These are phyloP conservation scores for Lordiphosa andalusiaca DNA, from an alignment of 2,888 invertebrate genomes.

Conservation along the genomic window DNA sequence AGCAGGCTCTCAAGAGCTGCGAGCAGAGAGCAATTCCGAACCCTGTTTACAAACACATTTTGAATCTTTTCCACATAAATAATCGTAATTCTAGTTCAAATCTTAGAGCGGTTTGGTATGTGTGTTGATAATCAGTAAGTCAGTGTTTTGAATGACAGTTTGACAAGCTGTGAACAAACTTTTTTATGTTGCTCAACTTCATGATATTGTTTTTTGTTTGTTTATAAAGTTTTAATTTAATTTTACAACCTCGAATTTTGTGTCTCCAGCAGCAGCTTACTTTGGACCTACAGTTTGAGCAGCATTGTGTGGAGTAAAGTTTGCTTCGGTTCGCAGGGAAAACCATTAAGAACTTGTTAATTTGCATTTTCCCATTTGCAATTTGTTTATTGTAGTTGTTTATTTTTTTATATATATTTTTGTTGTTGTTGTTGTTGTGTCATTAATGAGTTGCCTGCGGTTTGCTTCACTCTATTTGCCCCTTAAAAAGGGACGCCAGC, in stretches of 20 bases:
- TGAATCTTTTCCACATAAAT: too few relatives aligned
- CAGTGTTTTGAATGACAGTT: background rate
- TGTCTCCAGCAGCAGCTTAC: constrained; percentile 3
- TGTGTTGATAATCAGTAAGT: too few relatives aligned
- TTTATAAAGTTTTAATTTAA: constrained; percentile 21
- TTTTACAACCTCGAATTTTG: background rate
- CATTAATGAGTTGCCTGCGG: constrained; percentile 40
- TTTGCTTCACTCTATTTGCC: background rate
- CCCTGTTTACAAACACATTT: too few relatives aligned
- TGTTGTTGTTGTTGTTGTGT: constrained; percentile 9
- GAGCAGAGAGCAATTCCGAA: too few relatives aligned
- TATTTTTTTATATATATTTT: constrained; percentile 12
- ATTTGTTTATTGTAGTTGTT: constrained; percentile 23
- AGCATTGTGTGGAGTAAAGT: background rate
- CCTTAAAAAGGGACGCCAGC: background rate
- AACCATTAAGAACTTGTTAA: constrained; percentile 42
- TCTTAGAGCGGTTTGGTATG: too few relatives aligned
- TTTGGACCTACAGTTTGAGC: constrained; percentile 15
- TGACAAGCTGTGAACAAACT: background rate
- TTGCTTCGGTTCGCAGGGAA: constrained; percentile 8
- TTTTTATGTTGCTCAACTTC: too few relatives aligned
- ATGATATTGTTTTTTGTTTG: background rate
- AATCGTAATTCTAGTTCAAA: too few relatives aligned
- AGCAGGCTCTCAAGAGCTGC: too few relatives aligned
- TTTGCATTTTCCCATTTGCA: constrained; percentile 45